Evolutionary conservation across 35 echinoderm and acorn worm species (phyloP).

Genomic region (Eucidaris tribuloides): DNA sequence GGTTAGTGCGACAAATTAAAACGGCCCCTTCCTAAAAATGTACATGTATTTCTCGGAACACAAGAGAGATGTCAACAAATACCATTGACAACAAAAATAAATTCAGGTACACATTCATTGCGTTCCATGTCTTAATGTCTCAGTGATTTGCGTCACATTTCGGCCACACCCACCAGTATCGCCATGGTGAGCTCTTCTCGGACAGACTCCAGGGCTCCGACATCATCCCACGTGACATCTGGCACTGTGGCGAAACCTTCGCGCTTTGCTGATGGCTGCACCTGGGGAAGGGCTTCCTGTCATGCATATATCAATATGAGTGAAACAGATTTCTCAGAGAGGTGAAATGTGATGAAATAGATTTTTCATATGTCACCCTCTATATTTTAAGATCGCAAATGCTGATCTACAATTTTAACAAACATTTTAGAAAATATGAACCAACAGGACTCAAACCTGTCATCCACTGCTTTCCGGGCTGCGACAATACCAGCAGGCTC

Average conservation of each 20-base stretch:
- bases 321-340: neutral
- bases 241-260: slow-evolving; percentile 98
- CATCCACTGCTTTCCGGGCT: too few relatives aligned
- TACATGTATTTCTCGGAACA: too few relatives aligned
- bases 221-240: slow-evolving; percentile 98
- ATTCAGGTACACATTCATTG: neutral
- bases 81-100: neutral
- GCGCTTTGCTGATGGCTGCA: slow-evolving; percentile 94
- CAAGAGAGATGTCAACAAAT: too few relatives aligned
- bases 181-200: slow-evolving; percentile 95
- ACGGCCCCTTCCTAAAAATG: too few relatives aligned
- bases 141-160: too few relatives aligned
- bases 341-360: too few relatives aligned
- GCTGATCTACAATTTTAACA: too few relatives aligned
- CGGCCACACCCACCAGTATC: slow-evolving; percentile 78
- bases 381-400: too few relatives aligned
- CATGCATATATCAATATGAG: neutral
- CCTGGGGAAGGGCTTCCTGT: slow-evolving; percentile 83
- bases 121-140: neutral
- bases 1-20: too few relatives aligned
- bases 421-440: neutral
- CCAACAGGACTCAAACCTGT: too few relatives aligned
- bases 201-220: slow-evolving; percentile 68
- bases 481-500: too few relatives aligned
- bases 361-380: too few relatives aligned